phyloP scores from a whole-genome alignment of 2,888 invertebrate species.

The Ceriagrion tenellum region DNA sequence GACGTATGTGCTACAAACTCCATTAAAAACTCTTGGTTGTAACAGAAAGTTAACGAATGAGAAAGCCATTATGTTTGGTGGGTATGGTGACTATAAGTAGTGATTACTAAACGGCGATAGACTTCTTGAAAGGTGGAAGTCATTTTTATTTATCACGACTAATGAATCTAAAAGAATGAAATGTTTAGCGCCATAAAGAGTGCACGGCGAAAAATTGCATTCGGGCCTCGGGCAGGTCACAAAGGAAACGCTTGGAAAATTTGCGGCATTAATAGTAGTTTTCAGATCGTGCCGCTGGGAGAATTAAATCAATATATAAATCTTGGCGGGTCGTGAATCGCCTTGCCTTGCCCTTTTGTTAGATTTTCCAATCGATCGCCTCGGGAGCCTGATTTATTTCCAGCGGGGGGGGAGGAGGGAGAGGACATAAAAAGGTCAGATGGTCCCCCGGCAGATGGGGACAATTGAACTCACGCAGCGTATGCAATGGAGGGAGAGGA shows the following conservation, averaged over 20 bases:
- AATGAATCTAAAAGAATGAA: no score
- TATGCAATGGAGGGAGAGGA: not conserved
- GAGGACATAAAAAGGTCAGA: not conserved
- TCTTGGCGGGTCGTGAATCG: not conserved
- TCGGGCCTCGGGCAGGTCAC: no score
- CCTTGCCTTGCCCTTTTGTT: not conserved
- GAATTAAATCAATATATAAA: not conserved
- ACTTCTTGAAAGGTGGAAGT: no score
- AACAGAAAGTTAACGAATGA: no score
- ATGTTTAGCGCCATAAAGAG: no score
- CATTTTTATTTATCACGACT: no score
- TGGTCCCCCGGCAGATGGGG: not conserved
- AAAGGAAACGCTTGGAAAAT: not conserved
- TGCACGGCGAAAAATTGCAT: no score
- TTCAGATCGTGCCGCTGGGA: not conserved
- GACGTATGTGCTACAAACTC: no score
- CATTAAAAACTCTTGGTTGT: no score
- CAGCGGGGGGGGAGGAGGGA: not conserved
- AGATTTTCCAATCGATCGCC: not conserved
- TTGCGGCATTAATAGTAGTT: not conserved
- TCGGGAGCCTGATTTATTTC: not conserved
- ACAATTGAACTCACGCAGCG: conserved; percentile 14
- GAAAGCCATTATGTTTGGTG: no score
- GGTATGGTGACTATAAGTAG: no score
- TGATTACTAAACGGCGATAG: no score